Evolutionary conservation across 2,113 vertebrate genomes (phyloP), one percentile per base, ranked within the genome.

Genomic region (Centrocercus urophasianus): DNA sequence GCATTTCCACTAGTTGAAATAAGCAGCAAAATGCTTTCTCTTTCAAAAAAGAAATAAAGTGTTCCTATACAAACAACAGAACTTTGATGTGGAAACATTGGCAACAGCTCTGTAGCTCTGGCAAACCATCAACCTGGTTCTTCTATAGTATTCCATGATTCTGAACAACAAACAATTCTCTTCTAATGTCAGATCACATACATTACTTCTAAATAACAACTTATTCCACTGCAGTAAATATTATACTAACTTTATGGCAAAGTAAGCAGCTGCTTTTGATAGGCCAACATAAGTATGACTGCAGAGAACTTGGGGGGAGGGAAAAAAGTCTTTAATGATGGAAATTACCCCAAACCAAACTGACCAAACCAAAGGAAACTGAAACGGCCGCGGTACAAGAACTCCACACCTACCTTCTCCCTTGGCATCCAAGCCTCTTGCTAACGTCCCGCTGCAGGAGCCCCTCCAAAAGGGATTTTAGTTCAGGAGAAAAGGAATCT

Each of bases 381-480:
- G 66, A 65, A 91, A 79, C 9, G 91, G 80, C 86, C 81, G 73
- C 8, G 36, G 60, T 84, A 83, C 84, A 93, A 80, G 86, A 66
- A 94, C 86, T 45, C 66, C 60, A 12, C 65, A 84, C 98, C 86
- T 97, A 99, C 99, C 99, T 98, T 72, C 97, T 97, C 48, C 99
- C 99, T n/a, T 98, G 98, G 82, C 99, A 99, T 73, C 99, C 99
- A 0, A 99, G 98, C 43, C 99, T 98, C 98, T 98, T 98, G 89
- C 98, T 97, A 13, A 99, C 98, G 12, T 99, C 99, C 48, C 99
- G 96, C 95, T 99, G 99, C 56, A 99, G 98, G 60, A 99, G 96
- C 28, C 99, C 98, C 96, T 99, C 99, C 97, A 99, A 89, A 7
- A 99, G 98, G 50, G 98, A 98, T 97, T 98, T 99, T 42, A 99